Percentiles rank a stretch among this genome's conserved stretches.
phyloP scores from a whole-genome alignment of 2,113 vertebrate genomes.

The Malurus cyaneus region DNA sequence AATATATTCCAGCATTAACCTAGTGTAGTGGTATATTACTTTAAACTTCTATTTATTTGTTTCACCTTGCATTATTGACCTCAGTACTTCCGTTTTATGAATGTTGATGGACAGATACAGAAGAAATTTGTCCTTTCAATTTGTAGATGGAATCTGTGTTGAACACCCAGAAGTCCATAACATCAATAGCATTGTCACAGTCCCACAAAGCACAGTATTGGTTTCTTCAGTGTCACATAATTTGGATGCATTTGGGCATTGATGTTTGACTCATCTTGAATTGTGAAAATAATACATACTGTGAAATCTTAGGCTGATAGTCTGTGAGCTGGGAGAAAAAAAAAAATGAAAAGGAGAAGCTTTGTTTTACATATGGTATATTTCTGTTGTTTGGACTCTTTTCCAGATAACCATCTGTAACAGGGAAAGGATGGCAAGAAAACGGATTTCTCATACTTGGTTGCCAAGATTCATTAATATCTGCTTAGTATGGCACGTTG shows the following conservation, averaged over 20 bases:
- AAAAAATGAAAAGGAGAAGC: constrained; percentile 18
- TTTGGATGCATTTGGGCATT: not conserved
- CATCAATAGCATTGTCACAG: not conserved
- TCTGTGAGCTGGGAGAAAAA: constrained; percentile 36
- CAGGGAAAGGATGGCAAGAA: constrained; percentile 42
- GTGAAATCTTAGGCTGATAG: not conserved
- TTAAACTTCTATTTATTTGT: not conserved
- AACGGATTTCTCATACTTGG: constrained; percentile 30
- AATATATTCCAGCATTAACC: not conserved
- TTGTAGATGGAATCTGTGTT: not conserved
- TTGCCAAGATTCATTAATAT: constrained; percentile 64
- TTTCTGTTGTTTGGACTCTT: constrained; percentile 52
- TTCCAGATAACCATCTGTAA: constrained; percentile 64
- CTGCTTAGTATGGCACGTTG: constrained; percentile 48
- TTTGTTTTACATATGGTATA: constrained; percentile 49
- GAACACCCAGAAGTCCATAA: not conserved
- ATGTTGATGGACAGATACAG: not conserved
- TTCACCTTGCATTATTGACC: not conserved
- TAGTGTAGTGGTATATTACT: not conserved
- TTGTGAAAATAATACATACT: constrained; percentile 19
- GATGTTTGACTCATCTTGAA: not conserved
- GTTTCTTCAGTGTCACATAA: not conserved
- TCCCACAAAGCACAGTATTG: not conserved
- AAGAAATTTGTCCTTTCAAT: not conserved
- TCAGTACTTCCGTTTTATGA: not conserved